Conservation (phyloP, 2,113 vertebrate genomes). For the Cyprinus carpio region DNA sequence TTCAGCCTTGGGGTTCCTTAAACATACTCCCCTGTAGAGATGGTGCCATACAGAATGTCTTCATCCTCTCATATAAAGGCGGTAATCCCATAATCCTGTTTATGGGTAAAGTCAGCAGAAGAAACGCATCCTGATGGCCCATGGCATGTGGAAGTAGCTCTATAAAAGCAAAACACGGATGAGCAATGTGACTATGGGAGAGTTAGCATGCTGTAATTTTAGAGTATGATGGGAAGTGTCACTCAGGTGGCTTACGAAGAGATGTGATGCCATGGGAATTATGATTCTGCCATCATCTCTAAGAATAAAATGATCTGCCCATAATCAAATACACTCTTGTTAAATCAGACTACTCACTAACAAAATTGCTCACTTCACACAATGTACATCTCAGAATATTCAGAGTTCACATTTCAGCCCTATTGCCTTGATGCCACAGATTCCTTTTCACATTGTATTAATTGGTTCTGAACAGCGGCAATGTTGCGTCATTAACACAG, state of each 20-base stretch:
- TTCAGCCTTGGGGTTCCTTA: background rate
- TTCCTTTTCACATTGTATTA: background rate
- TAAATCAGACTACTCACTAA: background rate
- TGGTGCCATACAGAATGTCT: slow-evolving; percentile 11
- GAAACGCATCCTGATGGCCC: slow-evolving; percentile 3
- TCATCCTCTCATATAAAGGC: slow-evolving; percentile 11
- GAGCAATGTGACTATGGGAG: background rate
- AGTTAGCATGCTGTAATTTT: slow-evolving; percentile 1
- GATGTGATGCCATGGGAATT: background rate
- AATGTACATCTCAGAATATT: background rate
- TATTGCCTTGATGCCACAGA: background rate
- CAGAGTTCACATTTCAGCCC: background rate
- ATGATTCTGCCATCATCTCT: background rate
- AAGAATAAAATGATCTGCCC: background rate
- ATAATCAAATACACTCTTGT: background rate
- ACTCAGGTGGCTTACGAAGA: background rate
- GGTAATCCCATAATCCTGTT: slow-evolving; percentile 36
- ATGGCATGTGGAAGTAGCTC: background rate
- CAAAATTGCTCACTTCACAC: background rate
- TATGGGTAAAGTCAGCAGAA: slow-evolving; percentile 14
- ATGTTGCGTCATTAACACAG: background rate
- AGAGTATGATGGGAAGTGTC: background rate
- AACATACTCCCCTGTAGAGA: background rate
- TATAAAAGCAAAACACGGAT: slow-evolving; percentile 3
- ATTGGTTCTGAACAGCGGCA: background rate